Conservation (phyloP, 2,113 vertebrate species). For the Addax nasomaculatus region DNA sequence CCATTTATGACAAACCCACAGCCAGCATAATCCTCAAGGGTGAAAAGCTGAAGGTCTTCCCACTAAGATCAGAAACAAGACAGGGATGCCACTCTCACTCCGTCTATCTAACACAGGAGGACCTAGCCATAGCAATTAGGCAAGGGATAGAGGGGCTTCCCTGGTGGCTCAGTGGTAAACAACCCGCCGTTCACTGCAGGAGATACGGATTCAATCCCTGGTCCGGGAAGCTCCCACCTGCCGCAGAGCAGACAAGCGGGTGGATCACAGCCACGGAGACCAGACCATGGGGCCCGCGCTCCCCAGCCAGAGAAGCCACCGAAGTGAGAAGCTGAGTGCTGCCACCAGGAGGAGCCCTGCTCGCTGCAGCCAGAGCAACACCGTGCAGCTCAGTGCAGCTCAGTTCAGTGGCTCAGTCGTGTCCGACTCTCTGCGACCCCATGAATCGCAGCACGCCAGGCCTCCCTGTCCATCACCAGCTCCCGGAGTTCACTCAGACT, state of each 20-base stretch:
- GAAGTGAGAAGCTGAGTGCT: accelerated
- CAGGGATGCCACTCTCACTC: not conserved
- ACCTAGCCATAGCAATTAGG: not conserved
- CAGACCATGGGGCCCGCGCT: accelerated
- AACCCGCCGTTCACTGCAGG: accelerated
- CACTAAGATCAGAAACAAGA: not conserved
- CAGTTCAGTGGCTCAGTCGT: no score
- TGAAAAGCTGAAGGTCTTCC: not conserved
- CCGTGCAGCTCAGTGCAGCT: not conserved
- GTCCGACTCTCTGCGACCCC: no score
- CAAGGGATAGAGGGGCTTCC: not conserved
- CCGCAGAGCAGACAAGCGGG: not conserved
- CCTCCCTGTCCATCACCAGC: no score
- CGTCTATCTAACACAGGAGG: not conserved
- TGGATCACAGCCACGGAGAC: not conserved
- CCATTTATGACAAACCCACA: not conserved
- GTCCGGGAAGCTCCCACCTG: not conserved
- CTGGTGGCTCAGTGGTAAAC: not conserved
- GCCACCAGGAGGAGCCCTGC: accelerated
- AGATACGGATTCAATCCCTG: not conserved
- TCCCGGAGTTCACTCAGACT: no score
- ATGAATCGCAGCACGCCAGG: no score
- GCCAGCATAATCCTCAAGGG: not conserved
- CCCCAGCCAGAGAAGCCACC: accelerated
- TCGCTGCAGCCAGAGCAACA: not conserved